Evolutionary conservation across 1,140 invertebrate species (phyloP), one percentile per base, ranked within the genome.

Genomic region (Maniola jurtina): DNA sequence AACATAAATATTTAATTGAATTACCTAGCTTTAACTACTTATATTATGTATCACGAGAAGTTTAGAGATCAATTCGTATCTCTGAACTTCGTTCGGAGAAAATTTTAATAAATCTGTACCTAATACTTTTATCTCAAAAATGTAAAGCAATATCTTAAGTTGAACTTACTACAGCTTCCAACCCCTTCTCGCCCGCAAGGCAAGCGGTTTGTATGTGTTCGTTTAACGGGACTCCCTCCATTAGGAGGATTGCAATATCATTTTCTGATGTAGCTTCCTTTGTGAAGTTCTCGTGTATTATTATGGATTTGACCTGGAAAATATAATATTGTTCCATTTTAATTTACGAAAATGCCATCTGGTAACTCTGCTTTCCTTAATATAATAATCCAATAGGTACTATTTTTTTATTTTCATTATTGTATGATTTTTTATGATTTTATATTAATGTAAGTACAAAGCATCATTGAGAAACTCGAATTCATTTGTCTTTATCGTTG

Each of bases 221-320:
- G n/a, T 40, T 72, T 5, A 75, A 73, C 3, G 33, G 15, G 2
- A 76, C 68, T 0, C 75, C 77, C 45, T 81, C 83, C 15, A 80
- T 47, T 5, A 68, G 52, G 7, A 85, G 55, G 0, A 83, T 42
- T 8, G 80, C 83, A 11, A 88, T 15, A 59, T 85, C 86, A 48
- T 79, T 81, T 1, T 63, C 54, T 2, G 48, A 10, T 15, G 48
- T 52, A 16, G 8, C 40, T 10, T 15, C 55, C 9, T 14, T 47
- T 8, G 73, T 75, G 56, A 78, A 85, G 14, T 82, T 76, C 33
- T 77, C 75, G 34, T 88, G 81, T 13, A 76, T 16, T 14, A 76
- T 69, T 8, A 84, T 60, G 6, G 66, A 25, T 48, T 72, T 72
- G 63, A 88, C 62, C 86, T 88, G 77, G 14, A 83, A 76, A 71